Evolutionary conservation across 2,797 vertebrate species (phyloP).

Genomic region (Acestrorhynchus altus): DNA sequence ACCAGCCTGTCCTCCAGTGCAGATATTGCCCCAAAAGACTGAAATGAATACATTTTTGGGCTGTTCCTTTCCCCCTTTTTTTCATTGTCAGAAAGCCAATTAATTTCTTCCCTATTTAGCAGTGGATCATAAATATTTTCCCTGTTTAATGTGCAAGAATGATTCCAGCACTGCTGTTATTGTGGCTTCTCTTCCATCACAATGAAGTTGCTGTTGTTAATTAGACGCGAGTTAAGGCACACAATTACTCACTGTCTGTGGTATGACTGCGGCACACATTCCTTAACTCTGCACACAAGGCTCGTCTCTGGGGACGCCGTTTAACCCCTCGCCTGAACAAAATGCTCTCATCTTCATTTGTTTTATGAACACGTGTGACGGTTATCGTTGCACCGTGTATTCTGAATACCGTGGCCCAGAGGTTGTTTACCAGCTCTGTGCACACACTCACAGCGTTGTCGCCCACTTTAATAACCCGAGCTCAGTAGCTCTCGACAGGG

Average conservation of each 20-base stretch:
- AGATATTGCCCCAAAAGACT: background rate
- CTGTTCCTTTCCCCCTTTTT: constrained; percentile 20
- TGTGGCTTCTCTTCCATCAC: constrained; percentile 12
- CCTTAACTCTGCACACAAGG: constrained; percentile 33
- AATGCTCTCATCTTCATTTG: background rate
- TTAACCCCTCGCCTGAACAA: constrained; percentile 41
- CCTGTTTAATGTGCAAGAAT: constrained; percentile 5
- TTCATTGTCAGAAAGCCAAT: constrained; percentile 41
- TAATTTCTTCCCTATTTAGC: constrained; percentile 47
- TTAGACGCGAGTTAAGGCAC: constrained; percentile 46
- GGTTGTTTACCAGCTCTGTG: constrained; percentile 35
- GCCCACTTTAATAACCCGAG: constrained; percentile 38
- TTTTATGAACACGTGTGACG: background rate
- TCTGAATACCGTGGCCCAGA: constrained; percentile 1
- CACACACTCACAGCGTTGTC: background rate
- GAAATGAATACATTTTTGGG: constrained; percentile 31
- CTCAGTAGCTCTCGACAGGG: constrained; percentile 25
- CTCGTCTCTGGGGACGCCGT: constrained; percentile 23
- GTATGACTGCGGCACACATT: constrained; percentile 42
- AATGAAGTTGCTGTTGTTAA: constrained; percentile 49
- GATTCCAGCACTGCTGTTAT: background rate
- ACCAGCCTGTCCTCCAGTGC: background rate
- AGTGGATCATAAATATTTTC: constrained; percentile 37
- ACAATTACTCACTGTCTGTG: constrained; percentile 26
- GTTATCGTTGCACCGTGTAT: background rate